Evolutionary conservation across 2,888 invertebrate genomes (phyloP).

Genomic region (Augiades crinisus): DNA sequence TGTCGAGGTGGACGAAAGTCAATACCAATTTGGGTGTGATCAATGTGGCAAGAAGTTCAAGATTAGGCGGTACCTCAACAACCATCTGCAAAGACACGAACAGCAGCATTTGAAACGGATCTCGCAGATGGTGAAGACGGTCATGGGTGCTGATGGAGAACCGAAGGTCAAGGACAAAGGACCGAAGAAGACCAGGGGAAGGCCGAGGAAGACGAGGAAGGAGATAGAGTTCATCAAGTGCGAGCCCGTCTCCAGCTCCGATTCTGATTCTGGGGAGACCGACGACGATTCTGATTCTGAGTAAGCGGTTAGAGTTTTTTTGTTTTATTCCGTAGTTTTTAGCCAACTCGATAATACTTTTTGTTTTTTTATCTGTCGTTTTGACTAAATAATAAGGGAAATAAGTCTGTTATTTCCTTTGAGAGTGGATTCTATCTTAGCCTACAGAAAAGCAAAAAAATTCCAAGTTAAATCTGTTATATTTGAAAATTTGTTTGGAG

Average conservation of each 20-base stretch:
- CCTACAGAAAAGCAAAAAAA: too few relatives aligned
- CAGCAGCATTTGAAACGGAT: conserved; percentile 69
- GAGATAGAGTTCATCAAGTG: conserved; percentile 75
- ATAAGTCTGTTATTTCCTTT: too few relatives aligned
- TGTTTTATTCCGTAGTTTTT: too few relatives aligned
- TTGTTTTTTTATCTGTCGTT: too few relatives aligned
- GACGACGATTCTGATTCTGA: conserved; percentile 39
- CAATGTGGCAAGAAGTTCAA: conserved; percentile 73
- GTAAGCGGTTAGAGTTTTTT: conserved; percentile 24
- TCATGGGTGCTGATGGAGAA: conserved; percentile 53
- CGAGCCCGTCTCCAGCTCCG: conserved; percentile 64
- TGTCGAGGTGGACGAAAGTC: conserved; percentile 59
- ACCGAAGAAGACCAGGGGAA: conserved; percentile 42
- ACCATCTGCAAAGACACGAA: conserved; percentile 69
- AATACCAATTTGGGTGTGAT: conserved; percentile 64
- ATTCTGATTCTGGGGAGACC: conserved; percentile 38
- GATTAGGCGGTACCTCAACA: conserved; percentile 63
- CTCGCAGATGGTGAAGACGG: conserved; percentile 71
- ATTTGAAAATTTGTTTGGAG: too few relatives aligned
- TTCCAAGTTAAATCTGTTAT: too few relatives aligned
- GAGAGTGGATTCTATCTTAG: too few relatives aligned
- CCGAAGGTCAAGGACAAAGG: conserved; percentile 24
- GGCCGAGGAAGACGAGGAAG: conserved; percentile 46
- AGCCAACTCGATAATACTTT: too few relatives aligned
- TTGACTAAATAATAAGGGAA: too few relatives aligned